phyloP scores from a whole-genome alignment of 2,797 vertebrate species.

The Schizothorax lantsangensis region DNA sequence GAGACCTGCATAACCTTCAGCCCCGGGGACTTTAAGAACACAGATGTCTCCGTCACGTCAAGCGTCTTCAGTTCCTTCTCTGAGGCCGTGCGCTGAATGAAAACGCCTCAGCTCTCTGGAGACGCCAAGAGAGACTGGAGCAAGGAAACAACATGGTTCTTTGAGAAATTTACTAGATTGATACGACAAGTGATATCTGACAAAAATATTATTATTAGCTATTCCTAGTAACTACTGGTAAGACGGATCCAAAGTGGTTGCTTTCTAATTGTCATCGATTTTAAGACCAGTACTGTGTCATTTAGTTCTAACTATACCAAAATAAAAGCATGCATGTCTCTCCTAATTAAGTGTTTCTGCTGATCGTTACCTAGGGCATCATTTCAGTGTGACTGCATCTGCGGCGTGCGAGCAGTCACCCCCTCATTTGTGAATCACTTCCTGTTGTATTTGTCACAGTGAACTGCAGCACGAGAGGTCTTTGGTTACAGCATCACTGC shows the following conservation, averaged over 20 bases:
- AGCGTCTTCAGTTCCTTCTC: conserved; percentile 12
- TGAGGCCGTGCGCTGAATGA: conserved; percentile 24
- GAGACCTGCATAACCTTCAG: conserved; percentile 36
- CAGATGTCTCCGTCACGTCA: conserved; percentile 16
- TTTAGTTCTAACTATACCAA: conserved; percentile 31
- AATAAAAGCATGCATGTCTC: background rate
- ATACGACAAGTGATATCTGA: background rate
- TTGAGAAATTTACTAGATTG: background rate
- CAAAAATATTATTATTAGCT: background rate
- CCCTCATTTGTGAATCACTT: conserved; percentile 45
- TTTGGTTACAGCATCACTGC: background rate
- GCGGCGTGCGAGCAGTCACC: background rate
- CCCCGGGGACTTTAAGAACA: conserved; percentile 12
- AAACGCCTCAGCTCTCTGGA: conserved; percentile 6
- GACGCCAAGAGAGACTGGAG: background rate
- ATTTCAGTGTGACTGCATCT: conserved; percentile 8
- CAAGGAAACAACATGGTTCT: background rate
- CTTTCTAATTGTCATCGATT: background rate
- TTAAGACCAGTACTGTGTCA: conserved; percentile 3
- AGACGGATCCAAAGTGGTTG: background rate
- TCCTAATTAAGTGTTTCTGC: conserved; percentile 27
- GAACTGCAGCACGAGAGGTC: conserved; percentile 8
- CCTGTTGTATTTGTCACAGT: conserved; percentile 15
- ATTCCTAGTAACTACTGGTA: background rate
- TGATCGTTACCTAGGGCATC: conserved; percentile 18